A percentile compares a stretch with the other conserved stretches of the same genome.
phyloP scores from a whole-genome alignment of 2,888 invertebrate species.

The Caenorhabditis sinica region DNA sequence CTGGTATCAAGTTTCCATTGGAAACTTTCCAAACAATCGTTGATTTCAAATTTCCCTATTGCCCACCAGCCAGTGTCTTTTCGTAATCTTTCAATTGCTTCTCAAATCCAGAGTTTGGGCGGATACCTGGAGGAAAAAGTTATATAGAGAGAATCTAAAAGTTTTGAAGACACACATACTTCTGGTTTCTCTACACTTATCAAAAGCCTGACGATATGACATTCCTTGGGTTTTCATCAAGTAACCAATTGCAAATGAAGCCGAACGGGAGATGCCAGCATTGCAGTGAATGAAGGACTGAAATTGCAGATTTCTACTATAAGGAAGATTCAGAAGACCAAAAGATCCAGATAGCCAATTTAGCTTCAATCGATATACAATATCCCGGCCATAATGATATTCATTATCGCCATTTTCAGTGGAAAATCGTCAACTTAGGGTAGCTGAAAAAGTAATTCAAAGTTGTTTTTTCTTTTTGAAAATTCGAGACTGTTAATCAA shows the following conservation, averaged over 20 bases:
- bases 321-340: too few species aligned
- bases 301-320: constrained; percentile 21
- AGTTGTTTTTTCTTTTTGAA: too few species aligned
- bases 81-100: constrained; percentile 77
- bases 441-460: too few species aligned
- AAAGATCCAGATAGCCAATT: background rate
- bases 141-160: background rate
- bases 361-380: too few species aligned
- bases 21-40: constrained; percentile 11
- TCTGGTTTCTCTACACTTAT: constrained; percentile 64
- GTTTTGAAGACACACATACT: constrained; percentile 23
- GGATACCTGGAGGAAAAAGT: constrained; percentile 68
- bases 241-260: constrained; percentile 84
- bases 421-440: too few species aligned
- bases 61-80: constrained; percentile 13
- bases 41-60: background rate
- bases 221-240: constrained; percentile 75
- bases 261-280: constrained; percentile 84
- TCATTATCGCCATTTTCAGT: too few species aligned
- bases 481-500: too few species aligned
- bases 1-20: constrained; percentile 23
- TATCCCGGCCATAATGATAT: too few species aligned
- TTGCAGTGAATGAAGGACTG: constrained; percentile 83
- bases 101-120: constrained; percentile 81
- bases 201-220: constrained; percentile 79